A percentile compares a stretch with the other conserved stretches of the same genome.
Evolutionary conservation across 1,140 invertebrate species (phyloP).

Genomic region (Holotrichia oblita): DNA sequence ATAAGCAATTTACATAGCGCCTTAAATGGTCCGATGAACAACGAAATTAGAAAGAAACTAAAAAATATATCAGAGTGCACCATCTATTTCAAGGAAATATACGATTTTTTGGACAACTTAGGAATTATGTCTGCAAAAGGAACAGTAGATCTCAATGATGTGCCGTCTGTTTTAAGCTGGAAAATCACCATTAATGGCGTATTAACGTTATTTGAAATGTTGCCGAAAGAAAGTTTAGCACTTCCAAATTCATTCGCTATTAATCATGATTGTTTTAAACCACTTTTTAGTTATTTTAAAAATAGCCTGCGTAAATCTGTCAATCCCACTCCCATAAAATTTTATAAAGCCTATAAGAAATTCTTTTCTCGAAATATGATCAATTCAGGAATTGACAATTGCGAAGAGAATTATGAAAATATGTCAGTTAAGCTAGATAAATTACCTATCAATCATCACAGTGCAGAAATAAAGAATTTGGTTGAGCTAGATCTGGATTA

Average conservation of each 20-base stretch:
- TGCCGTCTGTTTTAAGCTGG: background rate
- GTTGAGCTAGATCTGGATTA: conserved; percentile 37
- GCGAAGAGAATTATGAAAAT: conserved; percentile 39
- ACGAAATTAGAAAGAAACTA: background rate
- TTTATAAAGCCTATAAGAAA: conserved; percentile 43
- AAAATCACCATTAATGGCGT: background rate
- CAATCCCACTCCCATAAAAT: conserved; percentile 41
- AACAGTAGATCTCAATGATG: background rate
- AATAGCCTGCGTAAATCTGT: background rate
- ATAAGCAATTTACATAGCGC: background rate
- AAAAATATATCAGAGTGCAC: background rate
- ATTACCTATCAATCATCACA: background rate
- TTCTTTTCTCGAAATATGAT: conserved; percentile 31
- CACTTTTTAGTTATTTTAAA: background rate
- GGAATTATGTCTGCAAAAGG: background rate
- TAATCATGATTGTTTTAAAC: background rate
- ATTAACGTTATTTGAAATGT: background rate
- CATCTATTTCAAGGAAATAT: background rate
- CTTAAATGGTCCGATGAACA: background rate
- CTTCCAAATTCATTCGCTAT: background rate
- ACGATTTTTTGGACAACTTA: conserved; percentile 5
- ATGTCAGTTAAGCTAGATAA: conserved; percentile 19
- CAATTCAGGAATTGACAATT: conserved; percentile 40
- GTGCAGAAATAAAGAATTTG: background rate
- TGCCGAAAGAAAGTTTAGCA: background rate